phyloP scores from a whole-genome alignment of 2,113 vertebrate species.

The Alethe diademata region DNA sequence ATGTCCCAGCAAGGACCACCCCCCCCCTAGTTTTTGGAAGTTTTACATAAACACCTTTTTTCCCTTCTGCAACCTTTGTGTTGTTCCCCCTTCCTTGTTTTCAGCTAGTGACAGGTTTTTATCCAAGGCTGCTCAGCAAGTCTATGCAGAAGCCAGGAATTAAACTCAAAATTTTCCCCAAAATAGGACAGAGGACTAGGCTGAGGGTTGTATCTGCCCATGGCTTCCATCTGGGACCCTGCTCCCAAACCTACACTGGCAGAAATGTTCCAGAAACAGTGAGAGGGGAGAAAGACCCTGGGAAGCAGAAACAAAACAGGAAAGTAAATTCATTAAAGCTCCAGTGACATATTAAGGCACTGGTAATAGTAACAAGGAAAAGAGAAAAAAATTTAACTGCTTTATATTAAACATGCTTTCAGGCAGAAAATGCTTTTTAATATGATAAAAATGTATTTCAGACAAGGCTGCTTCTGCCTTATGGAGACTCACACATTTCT shows the following conservation, averaged over 20 bases:
- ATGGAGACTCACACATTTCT: neutral
- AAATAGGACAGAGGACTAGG: fast-evolving
- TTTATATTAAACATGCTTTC: neutral
- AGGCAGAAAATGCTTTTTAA: neutral
- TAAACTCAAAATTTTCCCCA: neutral
- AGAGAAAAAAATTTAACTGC: neutral
- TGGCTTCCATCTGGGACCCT: neutral
- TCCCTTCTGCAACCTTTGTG: neutral
- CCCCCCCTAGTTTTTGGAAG: neutral
- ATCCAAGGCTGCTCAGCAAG: neutral
- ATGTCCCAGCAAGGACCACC: neutral
- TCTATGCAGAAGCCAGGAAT: neutral
- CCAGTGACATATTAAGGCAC: neutral
- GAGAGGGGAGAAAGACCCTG: neutral
- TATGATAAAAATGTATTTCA: neutral
- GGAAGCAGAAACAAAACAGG: neutral
- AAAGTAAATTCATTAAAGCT: neutral
- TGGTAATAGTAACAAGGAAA: neutral
- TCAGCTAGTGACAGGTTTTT: neutral
- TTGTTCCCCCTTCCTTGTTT: neutral
- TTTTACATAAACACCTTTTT: neutral
- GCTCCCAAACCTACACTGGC: neutral
- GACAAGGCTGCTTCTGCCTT: neutral
- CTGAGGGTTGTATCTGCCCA: neutral
- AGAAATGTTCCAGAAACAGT: neutral